Evolutionary conservation across 2,888 invertebrate genomes (phyloP).

Genomic region (Rhagophthalmus giganteus): DNA sequence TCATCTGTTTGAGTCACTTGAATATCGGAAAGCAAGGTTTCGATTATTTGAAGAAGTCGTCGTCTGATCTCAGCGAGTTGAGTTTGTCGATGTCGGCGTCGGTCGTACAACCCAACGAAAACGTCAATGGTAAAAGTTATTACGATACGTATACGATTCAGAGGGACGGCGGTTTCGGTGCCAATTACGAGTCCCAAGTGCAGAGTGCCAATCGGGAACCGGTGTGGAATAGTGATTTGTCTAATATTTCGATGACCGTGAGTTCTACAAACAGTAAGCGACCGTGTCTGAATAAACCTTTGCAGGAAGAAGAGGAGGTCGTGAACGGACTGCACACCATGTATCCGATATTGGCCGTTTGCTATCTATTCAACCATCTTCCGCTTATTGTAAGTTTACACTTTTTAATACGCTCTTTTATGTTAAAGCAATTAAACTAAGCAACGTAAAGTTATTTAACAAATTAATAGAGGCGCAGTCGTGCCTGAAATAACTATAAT

Average conservation of each 20-base stretch:
- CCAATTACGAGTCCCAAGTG: slow-evolving; percentile 28
- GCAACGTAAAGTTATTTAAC: too few relatives aligned
- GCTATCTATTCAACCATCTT: slow-evolving; percentile 62
- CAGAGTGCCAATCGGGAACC: slow-evolving; percentile 28
- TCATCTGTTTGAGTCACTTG: slow-evolving; percentile 48
- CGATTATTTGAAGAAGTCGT: slow-evolving; percentile 53
- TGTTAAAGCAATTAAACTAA: too few relatives aligned
- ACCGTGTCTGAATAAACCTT: slow-evolving; percentile 55
- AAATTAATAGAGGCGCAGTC: too few relatives aligned
- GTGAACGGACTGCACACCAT: slow-evolving; percentile 56
- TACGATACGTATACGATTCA: slow-evolving; percentile 51
- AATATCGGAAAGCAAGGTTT: slow-evolving; percentile 44
- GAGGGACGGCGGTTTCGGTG: slow-evolving; percentile 17
- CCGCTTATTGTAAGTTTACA: slow-evolving; percentile 62
- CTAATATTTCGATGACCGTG: slow-evolving; percentile 59
- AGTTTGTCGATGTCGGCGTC: slow-evolving; percentile 41
- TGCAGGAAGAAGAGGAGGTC: slow-evolving; percentile 40
- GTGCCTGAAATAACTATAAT: too few relatives aligned
- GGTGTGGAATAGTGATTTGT: slow-evolving; percentile 54
- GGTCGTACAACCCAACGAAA: slow-evolving; percentile 36
- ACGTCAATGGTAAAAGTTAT: slow-evolving; percentile 40
- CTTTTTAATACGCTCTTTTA: slow-evolving; percentile 9
- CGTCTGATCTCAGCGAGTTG: slow-evolving; percentile 52
- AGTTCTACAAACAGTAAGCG: slow-evolving; percentile 60
- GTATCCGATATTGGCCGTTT: slow-evolving; percentile 60